Evolutionary conservation across 2,888 invertebrate genomes (phyloP).

Genomic region (Sesia bembeciformis): DNA sequence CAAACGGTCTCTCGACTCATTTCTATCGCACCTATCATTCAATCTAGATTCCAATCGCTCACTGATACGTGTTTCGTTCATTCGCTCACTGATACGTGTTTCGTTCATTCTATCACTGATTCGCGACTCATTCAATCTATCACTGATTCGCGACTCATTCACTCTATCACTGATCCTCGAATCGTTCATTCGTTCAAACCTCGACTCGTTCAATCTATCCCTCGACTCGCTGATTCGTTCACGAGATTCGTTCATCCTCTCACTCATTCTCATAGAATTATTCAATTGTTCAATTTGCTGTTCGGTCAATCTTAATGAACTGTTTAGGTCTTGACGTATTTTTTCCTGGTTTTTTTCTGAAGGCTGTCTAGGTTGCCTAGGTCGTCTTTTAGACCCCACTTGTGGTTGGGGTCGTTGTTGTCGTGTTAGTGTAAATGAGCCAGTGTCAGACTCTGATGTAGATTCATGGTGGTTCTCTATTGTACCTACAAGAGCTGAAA

Average conservation of each 20-base stretch:
- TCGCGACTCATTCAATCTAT: conserved; percentile 16
- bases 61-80: conserved; percentile 1
- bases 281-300: conserved; percentile 33
- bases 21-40: conserved; percentile 9
- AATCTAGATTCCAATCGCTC: conserved; percentile 16
- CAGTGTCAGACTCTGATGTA: conserved; percentile 63
- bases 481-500: conserved; percentile 62
- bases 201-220: conserved; percentile 5
- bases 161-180: conserved; percentile 1
- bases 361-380: conserved; percentile 44
- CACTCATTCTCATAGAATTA: conserved; percentile 30
- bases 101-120: conserved; percentile 5
- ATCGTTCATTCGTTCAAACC: conserved; percentile 6
- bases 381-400: conserved; percentile 53
- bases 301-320: conserved; percentile 28
- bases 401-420: conserved; percentile 63
- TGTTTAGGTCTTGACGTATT: conserved; percentile 32
- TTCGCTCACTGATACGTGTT: neutral
- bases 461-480: conserved; percentile 68
- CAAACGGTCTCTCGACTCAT: conserved; percentile 12
- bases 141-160: conserved; percentile 2
- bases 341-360: conserved; percentile 43
- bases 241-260: conserved; percentile 21
- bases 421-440: conserved; percentile 58
- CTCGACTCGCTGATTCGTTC: conserved; percentile 18